Percentiles rank a stretch among this genome's conserved stretches.
Evolutionary conservation across 2,797 vertebrate genomes (phyloP).

Genomic region (Cirrhinus mrigala): DNA sequence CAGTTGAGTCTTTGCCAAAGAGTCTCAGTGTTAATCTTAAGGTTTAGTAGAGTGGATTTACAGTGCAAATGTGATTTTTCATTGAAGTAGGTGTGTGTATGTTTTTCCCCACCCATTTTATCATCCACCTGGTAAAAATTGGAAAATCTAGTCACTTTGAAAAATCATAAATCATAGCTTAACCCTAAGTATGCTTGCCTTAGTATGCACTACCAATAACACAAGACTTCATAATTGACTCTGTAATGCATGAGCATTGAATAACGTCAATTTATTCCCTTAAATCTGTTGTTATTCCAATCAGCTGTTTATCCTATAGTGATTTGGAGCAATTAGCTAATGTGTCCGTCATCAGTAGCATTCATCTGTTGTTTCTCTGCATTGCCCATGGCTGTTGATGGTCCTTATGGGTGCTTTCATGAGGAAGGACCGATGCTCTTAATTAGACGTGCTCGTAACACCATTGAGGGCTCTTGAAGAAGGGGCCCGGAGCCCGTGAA

Average conservation of each 20-base stretch:
- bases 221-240: not conserved
- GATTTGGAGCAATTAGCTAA: constrained; percentile 27
- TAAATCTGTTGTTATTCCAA: not conserved
- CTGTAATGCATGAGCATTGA: not conserved
- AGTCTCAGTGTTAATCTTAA: constrained; percentile 19
- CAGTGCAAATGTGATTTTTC: constrained; percentile 2
- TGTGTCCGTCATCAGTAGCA: not conserved
- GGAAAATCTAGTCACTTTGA: not conserved
- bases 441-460: constrained; percentile 60
- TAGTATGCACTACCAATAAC: not conserved
- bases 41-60: constrained; percentile 32
- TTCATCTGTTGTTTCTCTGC: constrained; percentile 24
- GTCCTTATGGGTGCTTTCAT: constrained; percentile 52
- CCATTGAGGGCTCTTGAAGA: constrained; percentile 49
- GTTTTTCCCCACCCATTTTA: not conserved
- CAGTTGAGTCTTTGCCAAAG: constrained; percentile 21
- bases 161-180: not conserved
- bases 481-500: constrained; percentile 53
- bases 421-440: constrained; percentile 51
- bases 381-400: constrained; percentile 42
- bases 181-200: not conserved
- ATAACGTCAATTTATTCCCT: not conserved
- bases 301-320: constrained; percentile 3
- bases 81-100: not conserved
- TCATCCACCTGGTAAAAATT: not conserved